A percentile compares a stretch with the other conserved stretches of the same genome.
Evolutionary conservation across 2,888 invertebrate species (phyloP).

Genomic region (Scaptomyza flava): DNA sequence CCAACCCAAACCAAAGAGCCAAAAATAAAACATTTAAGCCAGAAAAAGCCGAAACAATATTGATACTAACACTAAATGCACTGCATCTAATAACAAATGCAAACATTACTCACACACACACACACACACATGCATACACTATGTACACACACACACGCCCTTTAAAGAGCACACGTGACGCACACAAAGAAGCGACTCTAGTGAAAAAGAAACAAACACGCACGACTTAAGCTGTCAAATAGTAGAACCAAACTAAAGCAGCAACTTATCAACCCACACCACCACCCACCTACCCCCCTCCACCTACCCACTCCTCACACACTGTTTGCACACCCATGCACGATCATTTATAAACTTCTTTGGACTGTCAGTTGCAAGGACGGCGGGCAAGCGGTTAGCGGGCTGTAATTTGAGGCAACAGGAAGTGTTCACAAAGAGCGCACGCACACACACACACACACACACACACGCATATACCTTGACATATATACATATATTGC

Average conservation of each 20-base stretch:
- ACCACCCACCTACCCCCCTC: neutral
- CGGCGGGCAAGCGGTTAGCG: conserved; percentile 24
- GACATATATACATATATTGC: conserved; percentile 40
- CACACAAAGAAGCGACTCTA: conserved; percentile 18
- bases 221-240: conserved; percentile 60
- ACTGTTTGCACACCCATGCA: conserved; percentile 1
- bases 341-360: conserved; percentile 76
- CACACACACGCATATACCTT: conserved; percentile 15
- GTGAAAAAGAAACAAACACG: conserved; percentile 55
- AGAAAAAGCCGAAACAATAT: conserved; percentile 43
- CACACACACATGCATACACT: conserved; percentile 10
- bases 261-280: neutral
- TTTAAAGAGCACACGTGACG: conserved; percentile 41
- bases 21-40: conserved; percentile 12
- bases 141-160: conserved; percentile 2
- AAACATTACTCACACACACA: conserved; percentile 46
- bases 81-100: conserved; percentile 53
- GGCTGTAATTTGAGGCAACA: conserved; percentile 18
- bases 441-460: conserved; percentile 53
- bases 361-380: conserved; percentile 59
- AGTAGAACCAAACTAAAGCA: conserved; percentile 15
- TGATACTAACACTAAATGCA: conserved; percentile 63
- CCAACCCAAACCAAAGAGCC: conserved; percentile 19
- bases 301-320: too few relatives aligned
- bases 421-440: conserved; percentile 64